These are phyloP conservation scores for Popillia japonica DNA, from an alignment of 1,140 invertebrate genomes.

Conservation along the genomic window DNA sequence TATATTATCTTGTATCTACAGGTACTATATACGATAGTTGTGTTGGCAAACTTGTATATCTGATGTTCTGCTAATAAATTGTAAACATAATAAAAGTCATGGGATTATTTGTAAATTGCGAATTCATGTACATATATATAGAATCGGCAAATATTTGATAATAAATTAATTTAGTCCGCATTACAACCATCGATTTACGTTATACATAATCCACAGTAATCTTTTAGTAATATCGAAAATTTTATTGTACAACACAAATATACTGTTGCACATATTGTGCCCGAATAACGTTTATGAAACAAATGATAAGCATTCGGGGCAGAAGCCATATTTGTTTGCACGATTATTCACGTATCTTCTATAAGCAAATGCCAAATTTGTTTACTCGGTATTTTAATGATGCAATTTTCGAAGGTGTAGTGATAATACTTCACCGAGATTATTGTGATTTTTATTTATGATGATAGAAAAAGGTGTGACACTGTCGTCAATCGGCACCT, in stretches of 20 bases:
- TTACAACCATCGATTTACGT: background rate
- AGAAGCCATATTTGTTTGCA: too few species aligned
- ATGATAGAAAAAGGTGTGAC: too few species aligned
- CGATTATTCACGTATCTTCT: too few species aligned
- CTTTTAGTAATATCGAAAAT: background rate
- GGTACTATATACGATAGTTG: background rate
- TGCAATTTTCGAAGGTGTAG: too few species aligned
- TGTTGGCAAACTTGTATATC: background rate
- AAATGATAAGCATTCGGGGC: too few species aligned
- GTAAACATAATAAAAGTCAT: constrained; percentile 18
- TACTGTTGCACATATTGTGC: background rate
- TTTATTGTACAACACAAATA: background rate
- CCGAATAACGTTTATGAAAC: background rate
- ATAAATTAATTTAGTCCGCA: constrained; percentile 15
- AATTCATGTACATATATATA: constrained; percentile 18
- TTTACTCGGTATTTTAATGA: too few species aligned
- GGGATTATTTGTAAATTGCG: background rate
- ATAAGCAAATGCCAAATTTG: too few species aligned
- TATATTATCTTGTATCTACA: background rate
- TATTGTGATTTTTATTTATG: too few species aligned
- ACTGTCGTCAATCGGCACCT: too few species aligned
- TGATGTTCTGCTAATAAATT: constrained; percentile 18
- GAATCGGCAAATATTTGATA: background rate
- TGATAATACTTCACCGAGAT: too few species aligned
- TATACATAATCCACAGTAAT: background rate